Conservation (phyloP, 2,797 vertebrate genomes). For the Trematomus bernacchii region DNA sequence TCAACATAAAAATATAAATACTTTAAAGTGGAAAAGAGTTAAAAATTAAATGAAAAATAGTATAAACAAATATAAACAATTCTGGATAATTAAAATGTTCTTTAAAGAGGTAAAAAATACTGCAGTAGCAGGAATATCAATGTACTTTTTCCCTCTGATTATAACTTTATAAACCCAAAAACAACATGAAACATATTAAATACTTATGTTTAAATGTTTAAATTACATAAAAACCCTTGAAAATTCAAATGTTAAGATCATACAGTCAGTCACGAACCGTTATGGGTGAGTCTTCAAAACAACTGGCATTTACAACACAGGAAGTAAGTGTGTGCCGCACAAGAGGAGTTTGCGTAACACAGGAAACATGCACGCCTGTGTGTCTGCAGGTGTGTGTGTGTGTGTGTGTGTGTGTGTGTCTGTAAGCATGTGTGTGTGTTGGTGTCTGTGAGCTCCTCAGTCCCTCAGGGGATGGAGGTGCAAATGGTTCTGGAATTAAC, state of each 20-base stretch:
- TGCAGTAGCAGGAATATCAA: too few relatives aligned
- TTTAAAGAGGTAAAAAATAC: too few relatives aligned
- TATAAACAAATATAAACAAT: too few relatives aligned
- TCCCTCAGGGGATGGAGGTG: conserved; percentile 30
- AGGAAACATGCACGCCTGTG: conserved; percentile 30
- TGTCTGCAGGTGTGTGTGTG: conserved; percentile 19
- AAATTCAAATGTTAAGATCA: neutral
- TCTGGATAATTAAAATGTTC: too few relatives aligned
- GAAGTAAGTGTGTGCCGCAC: conserved; percentile 10
- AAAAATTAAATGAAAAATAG: too few relatives aligned
- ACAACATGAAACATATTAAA: too few relatives aligned
- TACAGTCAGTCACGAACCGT: neutral
- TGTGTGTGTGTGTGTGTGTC: conserved; percentile 23
- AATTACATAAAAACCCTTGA: neutral
- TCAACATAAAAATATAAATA: too few relatives aligned
- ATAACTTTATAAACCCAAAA: too few relatives aligned
- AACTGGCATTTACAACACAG: neutral
- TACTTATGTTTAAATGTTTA: too few relatives aligned
- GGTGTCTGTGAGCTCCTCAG: conserved; percentile 5
- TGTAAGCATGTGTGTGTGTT: neutral
- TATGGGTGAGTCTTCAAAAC: neutral
- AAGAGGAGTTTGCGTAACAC: conserved; percentile 38
- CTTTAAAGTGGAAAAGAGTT: too few relatives aligned
- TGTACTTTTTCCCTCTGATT: too few relatives aligned
- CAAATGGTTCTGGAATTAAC: conserved; percentile 38